Evolutionary conservation across 2,113 vertebrate species (phyloP), one percentile per base, ranked within the genome.

Genomic region (Steatornis caripensis): DNA sequence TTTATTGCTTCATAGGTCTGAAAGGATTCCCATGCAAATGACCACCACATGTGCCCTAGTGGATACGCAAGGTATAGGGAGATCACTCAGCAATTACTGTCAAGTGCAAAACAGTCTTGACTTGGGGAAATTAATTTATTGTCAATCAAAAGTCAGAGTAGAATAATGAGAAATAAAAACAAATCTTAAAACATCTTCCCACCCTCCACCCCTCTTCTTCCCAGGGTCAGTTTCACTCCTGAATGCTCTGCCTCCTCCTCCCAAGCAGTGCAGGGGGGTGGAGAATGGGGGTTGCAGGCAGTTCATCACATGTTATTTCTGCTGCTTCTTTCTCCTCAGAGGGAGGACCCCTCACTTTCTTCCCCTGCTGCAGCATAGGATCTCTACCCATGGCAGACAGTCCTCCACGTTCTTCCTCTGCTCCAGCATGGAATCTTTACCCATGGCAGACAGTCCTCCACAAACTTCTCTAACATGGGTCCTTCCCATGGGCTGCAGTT

Each of bases 191-290:
- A 43, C 8, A 57, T 15, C 12, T 84, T 71, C 5, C 26, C 12
- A 8, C 10, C 8, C 17, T 27, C 21, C 3, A 11, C 6, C 78
- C 41, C 30, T n/a, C 12, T 64, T 55, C 41, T 64, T 77, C 17
- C 46, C 0, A 1, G 15, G 27, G 29, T 66, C 24, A 65, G 8
- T 34, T 60, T 65, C 14, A 8, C 18, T 65, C 41, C 51, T 4
- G 8, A 57, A n/a, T 48, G 81, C 8, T 51, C 34, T 51, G 11
- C 45, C 24, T 71, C 22, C 15, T 71, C n/a, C 15, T 15, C 5
- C 2, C 0, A 0, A 30, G 15, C 9, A 4, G 4, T 6, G 1
- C 23, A 53, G 29, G 10, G 14, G 54, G 13, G 58, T 1, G 2
- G 45, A 39, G 5, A 48, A 48, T 29, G 11, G 45, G 8, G 11